phyloP scores from a whole-genome alignment of 1,140 invertebrate species.

The Diploscapter pachys region DNA sequence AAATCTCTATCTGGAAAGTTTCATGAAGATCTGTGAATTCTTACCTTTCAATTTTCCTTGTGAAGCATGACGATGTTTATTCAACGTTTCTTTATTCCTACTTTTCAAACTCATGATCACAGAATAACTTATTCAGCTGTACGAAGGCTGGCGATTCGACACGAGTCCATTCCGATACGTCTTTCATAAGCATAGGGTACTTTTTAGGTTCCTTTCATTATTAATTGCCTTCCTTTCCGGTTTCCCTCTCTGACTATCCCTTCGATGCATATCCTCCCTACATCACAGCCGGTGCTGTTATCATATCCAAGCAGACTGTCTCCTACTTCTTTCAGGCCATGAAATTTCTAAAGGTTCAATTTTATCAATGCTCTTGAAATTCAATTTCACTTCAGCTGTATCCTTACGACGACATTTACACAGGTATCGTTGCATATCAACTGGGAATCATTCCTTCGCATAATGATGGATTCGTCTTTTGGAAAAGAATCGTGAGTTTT shows the following conservation, averaged over 20 bases:
- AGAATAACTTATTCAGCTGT: conserved; percentile 25
- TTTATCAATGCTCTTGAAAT: neutral
- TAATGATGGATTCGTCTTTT: conserved; percentile 36
- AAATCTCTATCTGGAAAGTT: too few species aligned
- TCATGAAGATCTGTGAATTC: too few species aligned
- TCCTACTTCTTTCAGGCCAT: conserved; percentile 45
- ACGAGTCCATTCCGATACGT: conserved; percentile 49
- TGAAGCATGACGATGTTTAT: too few species aligned
- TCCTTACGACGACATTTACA: conserved; percentile 51
- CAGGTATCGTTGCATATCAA: conserved; percentile 46
- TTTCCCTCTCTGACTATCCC: conserved; percentile 48
- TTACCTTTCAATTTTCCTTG: too few species aligned
- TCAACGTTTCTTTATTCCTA: too few species aligned
- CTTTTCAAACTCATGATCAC: conserved; percentile 8
- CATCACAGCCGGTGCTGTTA: conserved; percentile 50
- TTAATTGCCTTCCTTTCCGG: conserved; percentile 14
- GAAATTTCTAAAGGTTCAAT: conserved; percentile 15
- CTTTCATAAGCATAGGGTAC: conserved; percentile 45
- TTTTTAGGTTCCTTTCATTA: neutral
- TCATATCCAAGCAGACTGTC: conserved; percentile 45
- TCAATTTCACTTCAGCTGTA: conserved; percentile 32
- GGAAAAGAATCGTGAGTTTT: neutral
- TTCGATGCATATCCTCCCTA: conserved; percentile 50
- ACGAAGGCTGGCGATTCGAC: conserved; percentile 51
- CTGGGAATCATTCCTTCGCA: conserved; percentile 33